phyloP scores from a whole-genome alignment of 2,888 invertebrate species.

The Allacma fusca region DNA sequence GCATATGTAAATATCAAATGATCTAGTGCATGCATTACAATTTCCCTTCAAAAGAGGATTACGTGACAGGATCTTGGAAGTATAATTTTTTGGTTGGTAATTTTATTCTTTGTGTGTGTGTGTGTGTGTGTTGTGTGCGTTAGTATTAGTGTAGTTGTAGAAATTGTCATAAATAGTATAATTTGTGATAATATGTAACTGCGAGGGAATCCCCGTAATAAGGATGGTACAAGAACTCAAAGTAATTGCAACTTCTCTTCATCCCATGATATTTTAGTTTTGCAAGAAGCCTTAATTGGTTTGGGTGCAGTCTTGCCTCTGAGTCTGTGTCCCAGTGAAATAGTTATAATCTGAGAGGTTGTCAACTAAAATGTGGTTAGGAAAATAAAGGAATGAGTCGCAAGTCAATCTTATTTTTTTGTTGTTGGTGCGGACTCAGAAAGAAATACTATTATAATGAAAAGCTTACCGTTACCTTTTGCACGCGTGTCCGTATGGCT shows the following conservation, averaged over 20 bases:
- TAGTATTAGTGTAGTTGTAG: too few relatives aligned
- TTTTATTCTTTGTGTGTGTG: background rate
- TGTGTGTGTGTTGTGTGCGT: background rate
- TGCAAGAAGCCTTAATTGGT: background rate
- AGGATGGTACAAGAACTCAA: too few relatives aligned
- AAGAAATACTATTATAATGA: background rate
- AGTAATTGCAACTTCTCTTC: background rate
- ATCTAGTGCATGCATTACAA: background rate
- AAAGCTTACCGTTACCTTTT: constrained; percentile 24
- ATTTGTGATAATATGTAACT: too few relatives aligned
- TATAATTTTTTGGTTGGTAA: background rate
- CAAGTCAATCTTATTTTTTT: constrained; percentile 9
- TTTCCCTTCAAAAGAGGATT: constrained; percentile 2
- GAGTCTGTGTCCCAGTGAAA: constrained; percentile 18
- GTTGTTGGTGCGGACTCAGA: background rate
- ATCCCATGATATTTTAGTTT: background rate
- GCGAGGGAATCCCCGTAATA: too few relatives aligned
- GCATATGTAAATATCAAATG: too few relatives aligned
- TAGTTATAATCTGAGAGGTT: background rate
- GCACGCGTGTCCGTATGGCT: constrained; percentile 15
- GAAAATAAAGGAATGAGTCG: background rate
- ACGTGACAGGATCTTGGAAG: constrained; percentile 36
- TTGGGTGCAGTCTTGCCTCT: constrained; percentile 23
- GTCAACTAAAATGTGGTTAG: background rate
- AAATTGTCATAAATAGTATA: too few relatives aligned